These are phyloP conservation scores for Acromyrmex echinatior DNA, from an alignment of 1,140 invertebrate species.

Conservation along the genomic window DNA sequence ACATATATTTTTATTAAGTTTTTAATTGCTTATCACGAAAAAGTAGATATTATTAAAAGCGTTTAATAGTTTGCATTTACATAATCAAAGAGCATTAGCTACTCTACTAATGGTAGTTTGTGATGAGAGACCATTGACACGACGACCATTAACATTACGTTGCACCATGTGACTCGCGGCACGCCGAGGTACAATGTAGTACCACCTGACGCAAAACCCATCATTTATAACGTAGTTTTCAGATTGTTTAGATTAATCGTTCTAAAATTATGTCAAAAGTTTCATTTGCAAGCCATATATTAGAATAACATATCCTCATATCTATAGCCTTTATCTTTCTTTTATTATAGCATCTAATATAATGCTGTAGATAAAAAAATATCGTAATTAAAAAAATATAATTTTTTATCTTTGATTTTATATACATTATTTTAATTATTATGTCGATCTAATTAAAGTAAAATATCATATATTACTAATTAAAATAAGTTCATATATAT, in stretches of 20 bases:
- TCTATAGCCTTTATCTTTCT: slow-evolving; percentile 3
- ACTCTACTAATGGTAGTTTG: slow-evolving; percentile 49
- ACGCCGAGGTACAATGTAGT: slow-evolving; percentile 64
- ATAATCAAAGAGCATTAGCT: slow-evolving; percentile 53
- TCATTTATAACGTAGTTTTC: slow-evolving; percentile 64
- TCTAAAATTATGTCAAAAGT: slow-evolving; percentile 61
- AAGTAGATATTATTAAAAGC: slow-evolving; percentile 1
- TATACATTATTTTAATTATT: neutral
- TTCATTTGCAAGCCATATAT: slow-evolving; percentile 39
- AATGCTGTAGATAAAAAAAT: neutral
- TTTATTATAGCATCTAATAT: neutral
- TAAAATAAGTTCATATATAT: neutral
- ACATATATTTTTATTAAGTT: neutral
- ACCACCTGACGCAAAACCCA: slow-evolving; percentile 61
- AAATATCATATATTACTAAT: slow-evolving; percentile 3
- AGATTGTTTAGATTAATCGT: slow-evolving; percentile 53
- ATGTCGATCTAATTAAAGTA: neutral
- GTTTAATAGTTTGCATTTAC: slow-evolving; percentile 41
- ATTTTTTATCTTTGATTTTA: neutral
- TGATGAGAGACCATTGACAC: slow-evolving; percentile 60
- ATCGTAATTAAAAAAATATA: neutral
- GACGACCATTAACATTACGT: slow-evolving; percentile 58
- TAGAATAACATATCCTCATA: slow-evolving; percentile 29
- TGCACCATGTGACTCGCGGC: slow-evolving; percentile 60
- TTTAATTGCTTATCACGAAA: neutral